Evolutionary conservation across 2,113 vertebrate genomes (phyloP).

Genomic region (Serilophus lunatus): DNA sequence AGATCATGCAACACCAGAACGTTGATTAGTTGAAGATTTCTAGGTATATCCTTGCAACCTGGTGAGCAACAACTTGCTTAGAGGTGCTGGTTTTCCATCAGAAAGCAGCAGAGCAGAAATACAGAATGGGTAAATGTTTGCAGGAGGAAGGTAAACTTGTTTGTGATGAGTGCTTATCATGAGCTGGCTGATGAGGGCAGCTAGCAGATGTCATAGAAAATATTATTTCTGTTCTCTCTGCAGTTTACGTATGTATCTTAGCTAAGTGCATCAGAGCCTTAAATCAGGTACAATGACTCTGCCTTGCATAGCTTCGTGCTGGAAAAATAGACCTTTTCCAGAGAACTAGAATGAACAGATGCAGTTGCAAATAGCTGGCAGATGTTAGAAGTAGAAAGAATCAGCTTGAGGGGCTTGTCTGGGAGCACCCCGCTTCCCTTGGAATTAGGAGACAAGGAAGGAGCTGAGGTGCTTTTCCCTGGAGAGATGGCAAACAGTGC

Average conservation of each 20-base stretch:
- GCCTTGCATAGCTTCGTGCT: neutral
- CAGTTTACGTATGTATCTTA: neutral
- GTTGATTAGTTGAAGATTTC: neutral
- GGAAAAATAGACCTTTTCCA: neutral
- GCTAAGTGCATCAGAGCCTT: neutral
- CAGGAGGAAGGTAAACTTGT: neutral
- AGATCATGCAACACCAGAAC: neutral
- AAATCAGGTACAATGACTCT: neutral
- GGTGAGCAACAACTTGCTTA: neutral
- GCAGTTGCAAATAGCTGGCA: neutral
- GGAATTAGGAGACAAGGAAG: neutral
- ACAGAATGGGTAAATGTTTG: constrained; percentile 6
- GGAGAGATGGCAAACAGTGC: neutral
- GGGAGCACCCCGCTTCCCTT: neutral
- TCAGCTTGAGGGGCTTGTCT: neutral
- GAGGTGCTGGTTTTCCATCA: neutral
- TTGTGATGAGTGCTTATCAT: neutral
- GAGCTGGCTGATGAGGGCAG: neutral
- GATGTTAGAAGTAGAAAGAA: neutral
- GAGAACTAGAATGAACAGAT: neutral
- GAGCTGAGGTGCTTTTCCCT: neutral
- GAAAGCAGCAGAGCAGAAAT: neutral
- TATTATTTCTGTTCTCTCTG: neutral
- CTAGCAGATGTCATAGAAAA: neutral
- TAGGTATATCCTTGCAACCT: neutral